A percentile compares a stretch with the other conserved stretches of the same genome.
Conservation (phyloP, 2,797 vertebrate genomes). For the Psittacula derbiana region DNA sequence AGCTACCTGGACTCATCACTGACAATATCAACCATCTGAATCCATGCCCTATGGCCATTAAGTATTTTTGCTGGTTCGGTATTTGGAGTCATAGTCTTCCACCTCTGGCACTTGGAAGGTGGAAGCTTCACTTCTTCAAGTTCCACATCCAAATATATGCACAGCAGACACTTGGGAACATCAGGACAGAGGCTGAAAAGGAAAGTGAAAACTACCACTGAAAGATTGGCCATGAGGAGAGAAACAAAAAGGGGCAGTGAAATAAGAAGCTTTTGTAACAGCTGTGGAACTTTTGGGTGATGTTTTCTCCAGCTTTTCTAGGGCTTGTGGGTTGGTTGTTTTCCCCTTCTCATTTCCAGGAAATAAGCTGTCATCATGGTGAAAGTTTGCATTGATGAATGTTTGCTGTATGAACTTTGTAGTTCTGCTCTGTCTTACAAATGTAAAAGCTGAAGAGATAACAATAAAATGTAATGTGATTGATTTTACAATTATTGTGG, state of each 20-base stretch:
- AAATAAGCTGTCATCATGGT: neutral
- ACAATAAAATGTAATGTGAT: neutral
- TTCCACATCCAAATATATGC: neutral
- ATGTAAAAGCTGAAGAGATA: neutral
- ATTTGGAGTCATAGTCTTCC: neutral
- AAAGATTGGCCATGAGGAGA: neutral
- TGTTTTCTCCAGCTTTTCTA: neutral
- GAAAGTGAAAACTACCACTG: neutral
- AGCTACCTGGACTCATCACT: neutral
- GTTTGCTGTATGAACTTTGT: neutral
- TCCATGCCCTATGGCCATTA: neutral
- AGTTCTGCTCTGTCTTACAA: neutral
- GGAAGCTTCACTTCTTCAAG: neutral
- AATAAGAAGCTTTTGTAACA: neutral
- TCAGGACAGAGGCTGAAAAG: neutral
- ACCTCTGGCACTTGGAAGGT: neutral
- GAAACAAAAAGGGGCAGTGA: neutral
- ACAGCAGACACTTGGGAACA: neutral
- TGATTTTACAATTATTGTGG: neutral
- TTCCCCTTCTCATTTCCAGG: neutral
- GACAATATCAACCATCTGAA: neutral
- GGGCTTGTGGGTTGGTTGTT: neutral
- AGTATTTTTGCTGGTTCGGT: neutral
- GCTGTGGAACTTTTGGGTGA: neutral
- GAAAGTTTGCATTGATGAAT: neutral